Base-by-base conservation (phyloP, 2,888 invertebrate genomes). In the Disparrhopalites patrizii region DNA sequence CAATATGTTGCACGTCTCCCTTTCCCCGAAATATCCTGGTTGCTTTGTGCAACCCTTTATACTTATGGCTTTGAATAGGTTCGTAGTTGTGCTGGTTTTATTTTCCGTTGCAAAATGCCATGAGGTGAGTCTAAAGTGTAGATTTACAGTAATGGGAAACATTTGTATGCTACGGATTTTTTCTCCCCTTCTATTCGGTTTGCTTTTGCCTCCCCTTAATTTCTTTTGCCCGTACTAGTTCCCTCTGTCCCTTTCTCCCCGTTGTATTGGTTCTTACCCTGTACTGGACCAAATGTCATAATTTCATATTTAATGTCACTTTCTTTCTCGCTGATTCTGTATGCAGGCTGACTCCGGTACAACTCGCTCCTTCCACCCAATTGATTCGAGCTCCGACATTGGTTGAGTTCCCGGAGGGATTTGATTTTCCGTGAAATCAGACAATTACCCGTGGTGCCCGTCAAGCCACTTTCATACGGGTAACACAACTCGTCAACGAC, bases 221-320 rank as follows among this genome's bases (percentile, higher is more conserved):
- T n/a, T n/a, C n/a, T n/a, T n/a, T n/a, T n/a, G n/a, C n/a, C n/a
- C n/a, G n/a, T n/a, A n/a, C n/a, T n/a, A n/a, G n/a, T n/a, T n/a
- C n/a, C n/a, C n/a, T n/a, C n/a, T n/a, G n/a, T n/a, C n/a, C n/a
- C n/a, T n/a, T n/a, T n/a, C n/a, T n/a, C n/a, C n/a, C n/a, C n/a
- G n/a, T n/a, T n/a, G n/a, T n/a, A n/a, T n/a, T n/a, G n/a, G n/a
- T n/a, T n/a, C 77, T 78, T 79, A 88, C 89, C 90, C 85, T 95
- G 95, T 1, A 96, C 93, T 1, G 96, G 96, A 52, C 97, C 97
- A 50, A 92, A 92, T 82, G 85, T 85, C 80, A 87, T 83, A 60
- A 97, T 93, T 78, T 97, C 96, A 62, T 88, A 85, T 93, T 92
- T 94, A 74, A 97, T 92, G 76, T 94, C 93, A 15, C 62, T 82